phyloP scores from a whole-genome alignment of 2,888 invertebrate species.

The Sycophila texana region DNA sequence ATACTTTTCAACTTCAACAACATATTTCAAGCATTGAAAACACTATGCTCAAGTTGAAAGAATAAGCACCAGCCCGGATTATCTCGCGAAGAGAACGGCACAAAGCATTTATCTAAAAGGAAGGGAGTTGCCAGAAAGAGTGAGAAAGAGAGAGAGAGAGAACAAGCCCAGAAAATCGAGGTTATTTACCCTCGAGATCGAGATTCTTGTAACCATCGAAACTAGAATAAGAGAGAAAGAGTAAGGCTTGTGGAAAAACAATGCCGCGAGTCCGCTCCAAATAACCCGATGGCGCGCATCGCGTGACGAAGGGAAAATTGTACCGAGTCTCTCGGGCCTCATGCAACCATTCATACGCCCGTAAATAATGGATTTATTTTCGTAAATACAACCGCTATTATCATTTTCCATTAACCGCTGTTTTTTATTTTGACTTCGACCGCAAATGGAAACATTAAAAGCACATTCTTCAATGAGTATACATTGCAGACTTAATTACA shows the following conservation, averaged over 20 bases:
- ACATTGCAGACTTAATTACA: too few relatives aligned
- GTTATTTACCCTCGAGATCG: conserved; percentile 14
- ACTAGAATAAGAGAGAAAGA: conserved; percentile 16
- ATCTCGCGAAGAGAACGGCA: background rate
- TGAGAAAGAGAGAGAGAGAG: background rate
- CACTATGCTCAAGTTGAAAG: background rate
- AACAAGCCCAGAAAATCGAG: conserved; percentile 24
- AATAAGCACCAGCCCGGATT: conserved; percentile 1
- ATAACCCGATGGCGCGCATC: conserved; percentile 25
- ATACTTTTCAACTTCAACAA: background rate
- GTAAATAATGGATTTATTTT: conserved; percentile 46
- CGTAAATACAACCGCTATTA: background rate
- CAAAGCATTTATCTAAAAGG: background rate
- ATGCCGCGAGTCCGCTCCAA: conserved; percentile 33
- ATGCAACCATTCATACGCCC: background rate
- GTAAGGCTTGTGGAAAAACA: conserved; percentile 29
- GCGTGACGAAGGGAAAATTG: background rate
- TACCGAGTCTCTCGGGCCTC: background rate
- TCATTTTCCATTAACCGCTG: too few relatives aligned
- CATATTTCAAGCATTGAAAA: background rate
- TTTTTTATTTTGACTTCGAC: background rate
- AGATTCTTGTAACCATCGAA: conserved; percentile 12
- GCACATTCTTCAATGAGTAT: too few relatives aligned
- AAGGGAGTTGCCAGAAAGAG: background rate
- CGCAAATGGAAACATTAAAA: background rate